Evolutionary conservation across 1,140 invertebrate genomes (phyloP), one percentile per base, ranked within the genome.

Genomic region (Diabrotica virgifera): DNA sequence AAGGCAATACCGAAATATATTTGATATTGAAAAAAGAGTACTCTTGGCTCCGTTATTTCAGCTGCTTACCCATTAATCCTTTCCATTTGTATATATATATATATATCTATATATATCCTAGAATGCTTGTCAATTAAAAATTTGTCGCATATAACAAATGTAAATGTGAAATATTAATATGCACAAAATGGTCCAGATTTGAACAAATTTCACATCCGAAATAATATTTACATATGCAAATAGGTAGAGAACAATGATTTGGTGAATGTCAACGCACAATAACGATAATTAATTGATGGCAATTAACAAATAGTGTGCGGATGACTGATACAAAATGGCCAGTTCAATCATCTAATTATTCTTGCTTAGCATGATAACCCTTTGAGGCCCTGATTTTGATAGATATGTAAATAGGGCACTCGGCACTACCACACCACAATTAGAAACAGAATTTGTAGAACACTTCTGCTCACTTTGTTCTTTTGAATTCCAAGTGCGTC

Each of bases 271-370:
- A 62, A 70, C 69, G 67, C 68, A 67, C 67, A 72, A 68, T 67
- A 64, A 57, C 64, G 52, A 67, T 72, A 75, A 77, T 78, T 77
- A 74, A 77, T 76, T 70, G 71, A 67, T 63, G 62, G 67, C 73
- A 77, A 77, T 77, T 75, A 76, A 68, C 73, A 77, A 76, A 78
- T 77, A 77, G 74, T 76, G 73, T 78, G 76, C 63, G 71, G 67
- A 59, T 78, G 76, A 78, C 76, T 78, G 75, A 77, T 78, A 78
- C 76, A 78, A 78, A 78, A 76, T 72, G 72, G 74, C 72, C 69
- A 64, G 73, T 76, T 78, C 75, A 76, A 77, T 78, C 76, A 77
- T 75, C 70, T 74, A 74, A 76, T 76, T 76, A 76, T 76, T 76
- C 72, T 73, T 76, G 72, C 68, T 70, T 70, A 73, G 67, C 69